Evolutionary conservation across 2,888 invertebrate species (phyloP).

Genomic region (Drosophila algonquin): DNA sequence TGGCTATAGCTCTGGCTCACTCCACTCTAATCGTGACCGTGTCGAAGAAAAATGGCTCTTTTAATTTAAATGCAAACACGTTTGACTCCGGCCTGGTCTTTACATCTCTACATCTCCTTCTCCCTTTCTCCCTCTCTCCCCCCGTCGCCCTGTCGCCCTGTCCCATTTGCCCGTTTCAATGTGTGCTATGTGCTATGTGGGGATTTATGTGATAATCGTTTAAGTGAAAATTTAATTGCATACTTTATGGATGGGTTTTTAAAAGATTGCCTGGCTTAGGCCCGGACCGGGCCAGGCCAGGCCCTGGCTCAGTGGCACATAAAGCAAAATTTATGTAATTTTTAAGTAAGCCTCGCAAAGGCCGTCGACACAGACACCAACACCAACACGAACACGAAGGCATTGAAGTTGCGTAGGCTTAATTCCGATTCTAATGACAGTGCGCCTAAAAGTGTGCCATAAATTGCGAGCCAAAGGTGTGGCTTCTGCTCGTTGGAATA

Average conservation of each 20-base stretch:
- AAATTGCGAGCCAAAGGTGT: slow-evolving; percentile 73
- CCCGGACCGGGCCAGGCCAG: slow-evolving; percentile 14
- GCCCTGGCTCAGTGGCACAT: slow-evolving; percentile 42
- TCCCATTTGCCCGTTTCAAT: slow-evolving; percentile 5
- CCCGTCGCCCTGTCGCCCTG: not conserved
- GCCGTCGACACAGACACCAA: slow-evolving; percentile 31
- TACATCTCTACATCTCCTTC: not conserved
- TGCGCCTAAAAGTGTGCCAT: slow-evolving; percentile 76
- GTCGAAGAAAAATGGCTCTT: slow-evolving; percentile 82
- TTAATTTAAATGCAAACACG: slow-evolving; percentile 83
- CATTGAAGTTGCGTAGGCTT: slow-evolving; percentile 37
- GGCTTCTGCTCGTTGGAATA: slow-evolving; percentile 24
- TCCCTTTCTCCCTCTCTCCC: not conserved
- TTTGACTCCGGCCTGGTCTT: slow-evolving; percentile 69
- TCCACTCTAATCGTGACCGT: slow-evolving; percentile 30
- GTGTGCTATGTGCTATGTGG: slow-evolving; percentile 38
- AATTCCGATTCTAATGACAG: slow-evolving; percentile 47
- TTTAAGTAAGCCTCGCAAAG: slow-evolving; percentile 75
- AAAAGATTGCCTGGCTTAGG: slow-evolving; percentile 62
- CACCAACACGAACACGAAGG: not conserved
- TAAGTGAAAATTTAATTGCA: slow-evolving; percentile 84
- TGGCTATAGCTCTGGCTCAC: not conserved
- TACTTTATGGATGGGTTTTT: slow-evolving; percentile 82
- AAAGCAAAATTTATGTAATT: slow-evolving; percentile 82
- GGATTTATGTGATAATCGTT: slow-evolving; percentile 83